Conservation (phyloP, 2,113 vertebrate species). For the Rhabdornis inornatus region DNA sequence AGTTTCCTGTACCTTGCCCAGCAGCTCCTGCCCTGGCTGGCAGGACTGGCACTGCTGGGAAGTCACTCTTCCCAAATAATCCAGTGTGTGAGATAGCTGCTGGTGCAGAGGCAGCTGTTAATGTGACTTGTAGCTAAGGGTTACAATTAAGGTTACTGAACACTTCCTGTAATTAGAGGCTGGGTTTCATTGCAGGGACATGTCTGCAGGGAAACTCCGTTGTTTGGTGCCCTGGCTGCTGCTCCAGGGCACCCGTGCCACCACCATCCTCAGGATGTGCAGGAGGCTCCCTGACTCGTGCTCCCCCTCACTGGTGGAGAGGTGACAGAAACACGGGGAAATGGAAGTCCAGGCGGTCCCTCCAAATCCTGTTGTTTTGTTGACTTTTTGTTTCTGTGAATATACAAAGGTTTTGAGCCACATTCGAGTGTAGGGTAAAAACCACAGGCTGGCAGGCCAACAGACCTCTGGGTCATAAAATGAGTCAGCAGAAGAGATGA, state of each 20-base stretch:
- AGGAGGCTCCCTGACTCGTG: neutral
- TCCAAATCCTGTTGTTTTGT: neutral
- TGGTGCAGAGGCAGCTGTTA: neutral
- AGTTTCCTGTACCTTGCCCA: neutral
- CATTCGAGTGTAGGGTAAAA: neutral
- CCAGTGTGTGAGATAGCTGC: neutral
- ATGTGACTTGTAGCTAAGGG: neutral
- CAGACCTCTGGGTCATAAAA: neutral
- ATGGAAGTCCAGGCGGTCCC: neutral
- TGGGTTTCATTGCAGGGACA: neutral
- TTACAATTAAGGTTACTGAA: neutral
- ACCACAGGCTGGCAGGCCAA: neutral
- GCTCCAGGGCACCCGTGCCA: accelerated
- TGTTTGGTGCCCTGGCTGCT: accelerated
- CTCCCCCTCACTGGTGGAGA: accelerated
- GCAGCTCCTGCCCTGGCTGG: too few relatives aligned
- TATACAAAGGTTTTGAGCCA: neutral
- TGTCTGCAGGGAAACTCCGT: neutral
- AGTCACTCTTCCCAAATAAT: neutral
- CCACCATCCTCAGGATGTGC: accelerated
- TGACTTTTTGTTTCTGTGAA: neutral
- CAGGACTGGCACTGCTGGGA: accelerated
- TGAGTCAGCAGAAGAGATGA: neutral
- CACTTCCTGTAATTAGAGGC: neutral
- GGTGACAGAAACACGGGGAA: neutral